A percentile compares a stretch with the other conserved stretches of the same genome.
Evolutionary conservation across 2,797 vertebrate genomes (phyloP).

Genomic region (Phyllotis vaccarum): DNA sequence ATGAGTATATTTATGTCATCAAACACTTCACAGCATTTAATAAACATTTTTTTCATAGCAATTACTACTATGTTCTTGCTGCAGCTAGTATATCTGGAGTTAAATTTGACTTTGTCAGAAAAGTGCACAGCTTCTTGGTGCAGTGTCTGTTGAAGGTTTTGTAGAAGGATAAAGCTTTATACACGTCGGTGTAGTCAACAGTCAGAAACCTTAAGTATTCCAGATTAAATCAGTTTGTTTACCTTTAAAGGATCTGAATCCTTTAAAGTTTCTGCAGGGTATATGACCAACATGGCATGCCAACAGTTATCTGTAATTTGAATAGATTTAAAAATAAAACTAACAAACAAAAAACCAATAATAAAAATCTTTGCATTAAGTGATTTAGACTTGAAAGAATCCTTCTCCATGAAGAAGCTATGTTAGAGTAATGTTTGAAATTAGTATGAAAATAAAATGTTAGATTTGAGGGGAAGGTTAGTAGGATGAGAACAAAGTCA

Average conservation of each 20-base stretch:
- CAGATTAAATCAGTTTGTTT: conserved; percentile 24
- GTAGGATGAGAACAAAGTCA: background rate
- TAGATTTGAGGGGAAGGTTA: background rate
- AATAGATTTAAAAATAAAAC: conserved; percentile 12
- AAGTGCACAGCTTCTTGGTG: background rate
- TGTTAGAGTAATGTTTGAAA: background rate
- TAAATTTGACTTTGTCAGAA: conserved; percentile 47
- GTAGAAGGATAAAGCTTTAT: background rate
- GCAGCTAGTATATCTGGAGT: background rate
- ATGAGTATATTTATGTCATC: background rate
- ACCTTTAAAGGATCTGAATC: background rate
- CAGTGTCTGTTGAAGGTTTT: background rate
- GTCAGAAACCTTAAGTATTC: background rate
- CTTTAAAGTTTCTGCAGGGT: background rate
- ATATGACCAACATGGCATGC: background rate
- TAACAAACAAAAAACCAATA: background rate
- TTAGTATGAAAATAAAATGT: background rate
- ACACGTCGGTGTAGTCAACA: background rate
- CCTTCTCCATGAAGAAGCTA: background rate
- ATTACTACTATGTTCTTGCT: background rate
- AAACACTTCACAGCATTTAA: background rate
- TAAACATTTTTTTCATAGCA: background rate
- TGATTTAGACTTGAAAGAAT: conserved; percentile 16
- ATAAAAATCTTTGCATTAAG: background rate
- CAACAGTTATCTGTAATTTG: background rate